Percentiles rank a stretch among this genome's conserved stretches.
These are phyloP conservation scores for Villa cingulata DNA, from an alignment of 2,888 invertebrate species.

Conservation along the genomic window DNA sequence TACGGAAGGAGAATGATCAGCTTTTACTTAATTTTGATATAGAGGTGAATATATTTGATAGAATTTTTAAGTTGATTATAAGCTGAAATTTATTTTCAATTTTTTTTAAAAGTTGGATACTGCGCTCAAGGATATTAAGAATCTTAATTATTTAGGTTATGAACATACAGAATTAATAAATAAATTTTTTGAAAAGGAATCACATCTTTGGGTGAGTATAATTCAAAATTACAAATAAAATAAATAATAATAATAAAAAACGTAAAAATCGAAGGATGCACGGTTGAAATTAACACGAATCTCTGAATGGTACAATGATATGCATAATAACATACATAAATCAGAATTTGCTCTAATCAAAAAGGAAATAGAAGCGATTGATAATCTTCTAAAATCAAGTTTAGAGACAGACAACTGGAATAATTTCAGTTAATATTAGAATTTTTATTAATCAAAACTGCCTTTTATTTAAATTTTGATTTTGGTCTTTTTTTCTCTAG, in stretches of 20 bases:
- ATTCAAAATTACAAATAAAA: too few species aligned
- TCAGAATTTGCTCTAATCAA: constrained; percentile 67
- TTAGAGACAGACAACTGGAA: constrained; percentile 62
- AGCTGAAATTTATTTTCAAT: background rate
- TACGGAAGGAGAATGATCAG: constrained; percentile 39
- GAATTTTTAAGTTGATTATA: background rate
- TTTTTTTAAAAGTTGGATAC: constrained; percentile 43
- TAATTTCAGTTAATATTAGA: constrained; percentile 46
- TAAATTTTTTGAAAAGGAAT: constrained; percentile 51
- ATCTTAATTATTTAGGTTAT: constrained; percentile 53
- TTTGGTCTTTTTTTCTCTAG: constrained; percentile 23
- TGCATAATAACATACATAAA: constrained; percentile 54
- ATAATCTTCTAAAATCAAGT: constrained; percentile 52
- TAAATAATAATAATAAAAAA: too few species aligned
- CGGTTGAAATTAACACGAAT: constrained; percentile 46
- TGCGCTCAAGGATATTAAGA: constrained; percentile 69
- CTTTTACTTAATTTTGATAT: constrained; percentile 52
- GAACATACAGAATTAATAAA: constrained; percentile 48
- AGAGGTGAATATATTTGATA: constrained; percentile 13
- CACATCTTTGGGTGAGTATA: constrained; percentile 46
- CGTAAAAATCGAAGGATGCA: too few species aligned
- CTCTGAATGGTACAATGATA: constrained; percentile 72
- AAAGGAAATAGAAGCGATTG: constrained; percentile 62
- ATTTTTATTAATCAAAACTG: background rate
- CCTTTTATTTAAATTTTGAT: background rate